Base-by-base conservation (phyloP, 2,888 invertebrate genomes). In the Platynereis dumerilii region DNA sequence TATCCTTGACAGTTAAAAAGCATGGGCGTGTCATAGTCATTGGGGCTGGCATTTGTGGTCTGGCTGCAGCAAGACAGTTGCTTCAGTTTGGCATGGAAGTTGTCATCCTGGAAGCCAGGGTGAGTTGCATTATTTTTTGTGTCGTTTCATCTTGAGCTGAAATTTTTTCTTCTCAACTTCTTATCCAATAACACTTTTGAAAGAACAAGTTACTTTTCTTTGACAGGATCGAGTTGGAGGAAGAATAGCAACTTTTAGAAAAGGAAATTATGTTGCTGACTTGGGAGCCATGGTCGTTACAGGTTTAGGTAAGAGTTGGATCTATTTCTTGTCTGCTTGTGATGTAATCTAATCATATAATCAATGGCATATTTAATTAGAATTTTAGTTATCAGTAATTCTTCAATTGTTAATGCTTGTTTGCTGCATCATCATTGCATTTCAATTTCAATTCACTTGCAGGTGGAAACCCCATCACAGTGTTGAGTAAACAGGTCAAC, bases 221-320 rank as follows among this genome's bases (percentile, higher is more conserved):
- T n/a, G 2, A n/a, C 48, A 89, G 86, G 96, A 96, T 84, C 88
- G 98, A 69, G 96, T 98, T 55, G 99, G 99, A 42, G 98, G 99
- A 3, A 88, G 99, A 60, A 94, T 98, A 76, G 94, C 96, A 1
- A 97, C 98, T 7, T 97, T 96, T 83, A 89, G 96, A 64, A 97
- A 97, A 85, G 91, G 91, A 54, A 90, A 90, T 55, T 92, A 91
- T 84, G 90, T 90, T 48, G 90, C 90, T 22, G 90, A 91, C 82
- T 83, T 91, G 55, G 93, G 98, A 1, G 97, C 97, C 0, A 96
- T 97, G 96, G 96, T 99, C 1, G 95, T 99, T 1, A 97, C 96
- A 2, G 98, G 97, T 0, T 88, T 97, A 54, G 83, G 85, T 85
- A 69, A 69, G 75, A 60, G n/a, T n/a, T n/a, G n/a, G n/a, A 17